Conservation (phyloP, 1,140 invertebrate genomes). For the Schmidtea mediterranea region DNA sequence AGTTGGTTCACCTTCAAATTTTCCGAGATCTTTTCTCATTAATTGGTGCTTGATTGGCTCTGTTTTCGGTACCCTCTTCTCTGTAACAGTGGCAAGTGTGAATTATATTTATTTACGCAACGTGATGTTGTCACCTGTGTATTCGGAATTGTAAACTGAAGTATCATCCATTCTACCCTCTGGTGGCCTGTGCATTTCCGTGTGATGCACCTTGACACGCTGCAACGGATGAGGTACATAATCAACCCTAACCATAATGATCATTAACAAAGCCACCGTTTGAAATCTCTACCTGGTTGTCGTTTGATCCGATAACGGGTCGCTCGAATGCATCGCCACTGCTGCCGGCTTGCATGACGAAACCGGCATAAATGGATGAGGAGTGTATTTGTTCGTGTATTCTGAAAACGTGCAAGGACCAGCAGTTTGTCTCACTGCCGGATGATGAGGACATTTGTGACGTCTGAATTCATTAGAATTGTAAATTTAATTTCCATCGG, state of each 20-base stretch:
- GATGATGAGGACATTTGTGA: conserved; percentile 19
- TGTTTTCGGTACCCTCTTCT: conserved; percentile 16
- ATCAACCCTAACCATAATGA: conserved; percentile 14
- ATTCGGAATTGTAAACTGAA: conserved; percentile 26
- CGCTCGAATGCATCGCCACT: conserved; percentile 12
- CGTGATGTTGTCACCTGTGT: conserved; percentile 14
- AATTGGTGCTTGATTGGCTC: conserved; percentile 17
- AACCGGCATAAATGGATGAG: conserved; percentile 12
- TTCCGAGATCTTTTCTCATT: conserved; percentile 13
- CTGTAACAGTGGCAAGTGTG: conserved; percentile 10
- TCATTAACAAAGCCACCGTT: background rate
- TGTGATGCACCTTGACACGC: conserved; percentile 13
- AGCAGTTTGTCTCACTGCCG: conserved; percentile 12
- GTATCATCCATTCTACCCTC: conserved; percentile 19
- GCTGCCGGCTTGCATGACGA: conserved; percentile 14
- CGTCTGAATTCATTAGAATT: conserved; percentile 13
- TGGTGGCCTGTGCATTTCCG: conserved; percentile 17
- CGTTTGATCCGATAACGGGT: conserved; percentile 15
- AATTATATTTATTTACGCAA: background rate
- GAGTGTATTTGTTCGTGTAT: conserved; percentile 17
- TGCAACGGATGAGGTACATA: conserved; percentile 18
- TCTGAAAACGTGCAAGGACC: conserved; percentile 16
- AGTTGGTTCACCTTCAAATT: conserved; percentile 27
- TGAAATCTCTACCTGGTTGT: conserved; percentile 16
- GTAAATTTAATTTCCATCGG: background rate